Conservation (phyloP, 2,797 vertebrate genomes). For the Coracias cyanogaster region DNA sequence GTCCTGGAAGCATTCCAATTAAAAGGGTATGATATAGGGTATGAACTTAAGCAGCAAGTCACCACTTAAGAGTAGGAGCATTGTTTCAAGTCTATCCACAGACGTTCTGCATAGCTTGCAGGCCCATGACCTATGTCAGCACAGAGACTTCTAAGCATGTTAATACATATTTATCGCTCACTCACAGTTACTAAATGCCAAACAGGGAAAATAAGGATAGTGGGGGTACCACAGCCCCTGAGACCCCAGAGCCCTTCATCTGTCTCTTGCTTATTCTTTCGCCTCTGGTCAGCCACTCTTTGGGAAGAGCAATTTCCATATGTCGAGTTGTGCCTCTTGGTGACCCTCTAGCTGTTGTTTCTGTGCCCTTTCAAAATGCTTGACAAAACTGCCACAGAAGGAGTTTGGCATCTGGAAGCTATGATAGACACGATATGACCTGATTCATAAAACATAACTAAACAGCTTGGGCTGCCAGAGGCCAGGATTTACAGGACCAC, state of each 20-base stretch:
- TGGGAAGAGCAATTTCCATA: neutral
- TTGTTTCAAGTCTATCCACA: neutral
- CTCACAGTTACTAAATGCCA: neutral
- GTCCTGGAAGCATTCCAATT: neutral
- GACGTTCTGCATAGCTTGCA: neutral
- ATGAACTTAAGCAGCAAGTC: neutral
- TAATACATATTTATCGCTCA: neutral
- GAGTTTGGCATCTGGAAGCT: conserved; percentile 35
- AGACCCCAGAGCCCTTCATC: neutral
- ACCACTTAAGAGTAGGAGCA: neutral
- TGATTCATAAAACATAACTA: conserved; percentile 34
- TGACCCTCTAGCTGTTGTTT: conserved; percentile 25
- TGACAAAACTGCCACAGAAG: conserved; percentile 44
- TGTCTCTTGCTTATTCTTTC: neutral
- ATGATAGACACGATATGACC: neutral
- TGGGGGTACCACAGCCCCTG: neutral
- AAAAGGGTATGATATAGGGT: neutral
- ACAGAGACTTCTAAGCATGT: neutral
- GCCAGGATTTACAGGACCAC: conserved; percentile 1
- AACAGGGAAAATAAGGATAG: neutral
- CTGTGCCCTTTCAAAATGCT: conserved; percentile 25
- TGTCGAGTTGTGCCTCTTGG: neutral
- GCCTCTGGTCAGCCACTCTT: neutral
- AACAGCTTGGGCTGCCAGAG: conserved; percentile 52
- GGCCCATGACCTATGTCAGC: neutral